phyloP scores from a whole-genome alignment of 35 echinoderm and acorn worm species.

The Anneissia japonica region DNA sequence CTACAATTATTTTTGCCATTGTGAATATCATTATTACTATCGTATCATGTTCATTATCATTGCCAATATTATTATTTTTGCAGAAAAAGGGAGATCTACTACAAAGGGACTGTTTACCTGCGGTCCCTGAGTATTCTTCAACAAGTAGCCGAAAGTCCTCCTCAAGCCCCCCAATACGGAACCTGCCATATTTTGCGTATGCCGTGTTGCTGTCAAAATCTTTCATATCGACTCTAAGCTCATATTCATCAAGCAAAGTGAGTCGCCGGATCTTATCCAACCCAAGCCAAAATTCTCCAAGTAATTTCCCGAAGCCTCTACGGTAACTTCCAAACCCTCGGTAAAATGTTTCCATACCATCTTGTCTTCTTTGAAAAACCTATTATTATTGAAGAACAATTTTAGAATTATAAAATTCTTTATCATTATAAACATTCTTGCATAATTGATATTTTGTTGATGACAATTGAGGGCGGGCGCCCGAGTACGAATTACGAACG shows the following conservation, averaged over 20 bases:
- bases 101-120: constrained; percentile 17
- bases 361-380: neutral
- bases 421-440: no score
- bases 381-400: no score
- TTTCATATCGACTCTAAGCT: constrained; percentile 31
- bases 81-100: no score
- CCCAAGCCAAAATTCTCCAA: constrained; percentile 39
- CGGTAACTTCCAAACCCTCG: neutral
- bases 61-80: no score
- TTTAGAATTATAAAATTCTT: no score
- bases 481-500: no score
- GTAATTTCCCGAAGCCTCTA: constrained; percentile 19
- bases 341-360: constrained; percentile 26
- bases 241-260: neutral
- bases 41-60: no score
- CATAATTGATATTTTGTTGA: no score
- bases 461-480: no score
- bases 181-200: constrained; percentile 25
- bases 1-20: no score
- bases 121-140: neutral
- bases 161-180: constrained; percentile 4
- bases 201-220: neutral
- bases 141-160: constrained; percentile 4
- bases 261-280: constrained; percentile 28
- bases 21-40: no score